Base-by-base conservation (phyloP, 2,113 vertebrate species). In the Fregetta grallaria region DNA sequence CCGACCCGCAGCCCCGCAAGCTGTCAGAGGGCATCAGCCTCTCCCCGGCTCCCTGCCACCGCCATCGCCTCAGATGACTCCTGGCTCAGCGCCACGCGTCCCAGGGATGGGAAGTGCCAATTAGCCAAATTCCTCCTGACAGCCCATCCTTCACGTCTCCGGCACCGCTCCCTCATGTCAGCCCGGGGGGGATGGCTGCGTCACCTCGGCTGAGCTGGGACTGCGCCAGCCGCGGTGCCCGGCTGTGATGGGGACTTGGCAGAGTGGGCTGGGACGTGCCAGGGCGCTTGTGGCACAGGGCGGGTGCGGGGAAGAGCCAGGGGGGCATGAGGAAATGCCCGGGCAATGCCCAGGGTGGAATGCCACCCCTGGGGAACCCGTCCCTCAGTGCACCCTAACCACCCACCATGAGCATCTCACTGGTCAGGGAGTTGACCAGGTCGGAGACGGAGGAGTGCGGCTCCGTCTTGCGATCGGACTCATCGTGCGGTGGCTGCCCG, bases 351-450 rank as follows among this genome's bases (percentile, higher is more conserved):
- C 81, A 11, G 14, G 38, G 20, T 7, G 38, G 36, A 86, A 50
- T 8, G 47, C 9, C 0, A 1, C 6, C 38, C 40, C 0, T 1
- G 19, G 42, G 36, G 36, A 47, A 4, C 78, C 38, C 15, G 0
- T 40, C 14, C 11, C 42, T 38, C 53, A 6, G 29, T 7, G 1
- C 47, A 7, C 8, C 32, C 56, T 22, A 6, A n/a, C 13, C 76
- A 96, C 98, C 98, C 98, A 99, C 99, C 99, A 99, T 99, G 59
- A 99, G 98, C 99, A 99, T 99, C 98, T 99, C 99, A 75, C 99
- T 99, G 94, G 99, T 99, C 94, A 99, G 98, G 66, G 99, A 99
- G 97, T 99, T 99, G 96, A 99, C 99, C 67, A 99, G 98, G 97
- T 99, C 99, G 0, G 99, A 99, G 73, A 99, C 99, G 0, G 99